These are phyloP conservation scores for Lasioglossum lativentre DNA, from an alignment of 2,888 invertebrate species.

Conservation along the genomic window DNA sequence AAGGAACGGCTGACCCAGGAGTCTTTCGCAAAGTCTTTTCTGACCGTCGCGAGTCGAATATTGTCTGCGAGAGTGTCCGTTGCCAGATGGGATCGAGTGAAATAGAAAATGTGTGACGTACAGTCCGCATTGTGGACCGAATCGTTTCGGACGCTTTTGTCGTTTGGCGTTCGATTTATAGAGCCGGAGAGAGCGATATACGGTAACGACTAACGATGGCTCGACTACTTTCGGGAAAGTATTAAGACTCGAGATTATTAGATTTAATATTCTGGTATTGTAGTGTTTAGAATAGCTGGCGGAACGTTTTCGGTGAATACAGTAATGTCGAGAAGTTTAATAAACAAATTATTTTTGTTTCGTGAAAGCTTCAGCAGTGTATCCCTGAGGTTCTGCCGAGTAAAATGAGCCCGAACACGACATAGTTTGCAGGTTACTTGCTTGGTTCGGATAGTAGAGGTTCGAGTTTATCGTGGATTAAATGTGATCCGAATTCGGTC, in stretches of 20 bases:
- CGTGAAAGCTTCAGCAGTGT: neutral
- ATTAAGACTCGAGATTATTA: slow-evolving; percentile 55
- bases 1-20: slow-evolving; percentile 46
- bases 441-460: neutral
- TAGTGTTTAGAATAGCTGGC: neutral
- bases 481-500: too few relatives aligned
- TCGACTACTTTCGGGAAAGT: slow-evolving; percentile 7
- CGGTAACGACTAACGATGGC: neutral
- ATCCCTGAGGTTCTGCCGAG: neutral
- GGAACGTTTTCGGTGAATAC: neutral
- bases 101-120: slow-evolving; percentile 22
- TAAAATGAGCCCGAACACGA: neutral
- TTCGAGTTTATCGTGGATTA: too few relatives aligned
- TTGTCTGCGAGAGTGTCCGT: slow-evolving; percentile 39
- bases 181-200: slow-evolving; percentile 5
- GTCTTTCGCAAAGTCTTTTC: slow-evolving; percentile 30
- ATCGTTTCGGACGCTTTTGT: slow-evolving; percentile 49
- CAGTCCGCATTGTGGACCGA: slow-evolving; percentile 35
- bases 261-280: slow-evolving; percentile 48
- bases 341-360: neutral
- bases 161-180: slow-evolving; percentile 44
- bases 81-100: slow-evolving; percentile 27
- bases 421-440: neutral
- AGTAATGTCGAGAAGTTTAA: neutral
- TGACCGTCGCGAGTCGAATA: slow-evolving; percentile 38